These are phyloP conservation scores for Formica selysi DNA, from an alignment of 1,140 invertebrate species.

Conservation along the genomic window DNA sequence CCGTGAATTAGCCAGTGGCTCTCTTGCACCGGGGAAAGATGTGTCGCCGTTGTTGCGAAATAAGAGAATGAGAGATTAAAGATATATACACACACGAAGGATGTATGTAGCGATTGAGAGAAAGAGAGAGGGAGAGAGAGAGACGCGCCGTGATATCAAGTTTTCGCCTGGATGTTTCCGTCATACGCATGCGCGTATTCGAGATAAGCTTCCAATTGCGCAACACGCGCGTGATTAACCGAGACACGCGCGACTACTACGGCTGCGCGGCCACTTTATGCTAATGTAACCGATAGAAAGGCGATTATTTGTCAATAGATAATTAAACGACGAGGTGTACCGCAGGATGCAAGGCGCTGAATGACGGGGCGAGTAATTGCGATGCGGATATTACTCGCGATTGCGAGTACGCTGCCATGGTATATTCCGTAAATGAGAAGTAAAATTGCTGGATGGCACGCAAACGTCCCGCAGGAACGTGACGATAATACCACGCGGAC, in stretches of 20 bases:
- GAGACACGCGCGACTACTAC: conserved; percentile 16
- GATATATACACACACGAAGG: background rate
- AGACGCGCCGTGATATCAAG: background rate
- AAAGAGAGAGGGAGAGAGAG: background rate
- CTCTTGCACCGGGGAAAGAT: background rate
- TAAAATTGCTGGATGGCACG: conserved; percentile 66
- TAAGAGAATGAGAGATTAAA: background rate
- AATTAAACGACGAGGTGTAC: conserved; percentile 38
- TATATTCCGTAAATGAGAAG: conserved; percentile 55
- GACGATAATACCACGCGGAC: conserved; percentile 50
- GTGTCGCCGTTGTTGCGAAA: background rate
- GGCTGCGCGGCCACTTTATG: conserved; percentile 10
- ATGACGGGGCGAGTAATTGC: conserved; percentile 35
- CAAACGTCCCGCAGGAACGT: conserved; percentile 65
- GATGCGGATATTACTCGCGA: conserved; percentile 38
- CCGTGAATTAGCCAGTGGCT: conserved; percentile 23
- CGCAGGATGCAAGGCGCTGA: conserved; percentile 19
- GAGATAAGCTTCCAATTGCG: background rate
- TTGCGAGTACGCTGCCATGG: conserved; percentile 15
- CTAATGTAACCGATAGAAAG: conserved; percentile 46
- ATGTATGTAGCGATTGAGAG: no score
- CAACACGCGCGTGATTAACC: conserved; percentile 4
- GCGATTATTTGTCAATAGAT: conserved; percentile 53
- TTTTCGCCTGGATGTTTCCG: background rate
- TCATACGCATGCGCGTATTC: background rate